Evolutionary conservation across 2,888 invertebrate genomes (phyloP), one percentile per base, ranked within the genome.

Genomic region (Chymomyza amoena): DNA sequence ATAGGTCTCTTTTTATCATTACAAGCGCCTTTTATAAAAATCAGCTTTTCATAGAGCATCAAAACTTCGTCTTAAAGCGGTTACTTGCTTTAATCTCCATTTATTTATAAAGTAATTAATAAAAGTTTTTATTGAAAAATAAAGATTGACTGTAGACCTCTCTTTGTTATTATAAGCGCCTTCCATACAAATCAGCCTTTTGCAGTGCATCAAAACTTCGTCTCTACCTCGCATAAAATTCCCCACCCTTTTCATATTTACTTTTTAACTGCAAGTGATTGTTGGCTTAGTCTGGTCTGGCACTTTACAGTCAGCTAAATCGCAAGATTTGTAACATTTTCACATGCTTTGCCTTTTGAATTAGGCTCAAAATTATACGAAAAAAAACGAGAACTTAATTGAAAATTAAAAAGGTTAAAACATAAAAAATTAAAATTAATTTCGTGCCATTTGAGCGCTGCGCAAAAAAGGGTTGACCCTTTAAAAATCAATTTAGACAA

Each of bases 391-490:
- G 57, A 61, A 72, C 77, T 86, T 88, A 73, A 86, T 88, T 81
- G 84, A 85, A 88, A 86, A 84, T 66, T 81, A 81, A 83, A 88
- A 85, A 86, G 84, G 82, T 78, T 70, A 52, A 52, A 73, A 69
- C 61, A 88, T 88, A 75, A 85, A 85, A 84, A 88, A 86, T 81
- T 78, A 70, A 86, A 84, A 86, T 88, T 80, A 81, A 88, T 81
- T 84, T 78, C 76, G 72, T 76, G 80, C 32, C 32, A 32, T 32
- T 32, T 32, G 32, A 32, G 9, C 73, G 70, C 10, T 18, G 28
- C 16, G 59, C 15, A 54, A 32, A 32, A 32, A 28, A 66, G 51
- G 57, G 65, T 50, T 66, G 20, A 18, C 57, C 20, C 57, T 57
- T 57, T 57, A 18, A 57, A 25, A 32, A 59, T 66, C 60, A 59